Percentiles rank a stretch among this genome's conserved stretches.
phyloP scores from a whole-genome alignment of 2,797 vertebrate genomes.

The Premnoplex brunnescens region DNA sequence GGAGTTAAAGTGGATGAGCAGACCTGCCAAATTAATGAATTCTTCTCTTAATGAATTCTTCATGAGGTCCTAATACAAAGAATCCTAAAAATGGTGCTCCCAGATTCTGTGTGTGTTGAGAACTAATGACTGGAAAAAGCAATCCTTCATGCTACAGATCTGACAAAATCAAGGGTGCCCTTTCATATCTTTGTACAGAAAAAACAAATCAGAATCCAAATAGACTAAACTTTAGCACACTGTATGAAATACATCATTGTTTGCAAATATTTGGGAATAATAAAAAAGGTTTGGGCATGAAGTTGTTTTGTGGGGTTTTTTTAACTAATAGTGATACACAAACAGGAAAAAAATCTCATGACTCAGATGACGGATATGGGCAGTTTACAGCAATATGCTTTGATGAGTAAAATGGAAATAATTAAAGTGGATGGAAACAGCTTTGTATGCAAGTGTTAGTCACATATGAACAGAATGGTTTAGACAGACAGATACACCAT shows the following conservation, averaged over 20 bases:
- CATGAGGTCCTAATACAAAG: not conserved
- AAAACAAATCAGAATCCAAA: not conserved
- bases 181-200: not conserved
- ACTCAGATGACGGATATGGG: not conserved
- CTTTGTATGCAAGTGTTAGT: not conserved
- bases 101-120: not conserved
- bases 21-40: not conserved
- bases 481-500: not conserved
- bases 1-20: not conserved
- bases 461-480: not conserved
- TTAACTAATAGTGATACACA: not conserved
- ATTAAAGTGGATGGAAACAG: not conserved
- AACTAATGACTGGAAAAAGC: not conserved
- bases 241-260: not conserved
- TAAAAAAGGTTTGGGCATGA: not conserved
- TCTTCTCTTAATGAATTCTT: not conserved
- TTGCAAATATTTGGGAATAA: not conserved
- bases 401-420: not conserved
- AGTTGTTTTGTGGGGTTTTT: not conserved
- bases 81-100: not conserved
- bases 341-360: not conserved
- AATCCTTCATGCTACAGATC: not conserved
- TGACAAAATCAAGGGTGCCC: not conserved
- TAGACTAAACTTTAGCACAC: not conserved
- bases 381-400: not conserved